Conservation (phyloP, 1,140 invertebrate species). For the Nixonia krombeini region DNA sequence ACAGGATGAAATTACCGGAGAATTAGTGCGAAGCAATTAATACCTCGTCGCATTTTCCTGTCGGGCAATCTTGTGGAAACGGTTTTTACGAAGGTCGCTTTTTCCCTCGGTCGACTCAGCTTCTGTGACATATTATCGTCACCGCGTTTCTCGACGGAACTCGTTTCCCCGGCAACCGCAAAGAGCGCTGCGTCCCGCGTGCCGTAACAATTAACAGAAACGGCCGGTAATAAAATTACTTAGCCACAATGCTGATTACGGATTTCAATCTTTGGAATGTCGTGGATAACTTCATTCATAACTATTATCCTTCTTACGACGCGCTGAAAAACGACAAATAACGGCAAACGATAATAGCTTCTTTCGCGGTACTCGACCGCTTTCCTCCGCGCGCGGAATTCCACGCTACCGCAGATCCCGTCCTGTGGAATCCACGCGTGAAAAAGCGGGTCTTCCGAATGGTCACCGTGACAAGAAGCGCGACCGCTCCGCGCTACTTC, state of each 20-base stretch:
- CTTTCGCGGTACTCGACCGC: neutral
- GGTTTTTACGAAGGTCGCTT: no score
- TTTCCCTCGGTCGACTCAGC: no score
- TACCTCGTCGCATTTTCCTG: no score
- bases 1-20: no score
- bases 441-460: no score
- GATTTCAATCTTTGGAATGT: slow-evolving; percentile 25
- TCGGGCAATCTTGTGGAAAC: no score
- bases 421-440: no score
- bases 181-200: slow-evolving; percentile 2
- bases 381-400: slow-evolving; percentile 22
- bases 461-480: no score
- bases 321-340: slow-evolving; percentile 1
- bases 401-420: neutral
- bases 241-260: slow-evolving; percentile 15
- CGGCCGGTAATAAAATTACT: slow-evolving; percentile 37
- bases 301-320: slow-evolving; percentile 35
- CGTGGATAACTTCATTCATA: slow-evolving; percentile 41
- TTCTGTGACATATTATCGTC: slow-evolving; percentile 15
- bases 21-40: no score
- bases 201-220: slow-evolving; percentile 33
- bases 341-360: neutral
- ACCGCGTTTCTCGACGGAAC: neutral
- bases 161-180: neutral
- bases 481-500: no score